Evolutionary conservation across 2,797 vertebrate species (phyloP), one percentile per base, ranked within the genome.

Genomic region (Myotis myotis): DNA sequence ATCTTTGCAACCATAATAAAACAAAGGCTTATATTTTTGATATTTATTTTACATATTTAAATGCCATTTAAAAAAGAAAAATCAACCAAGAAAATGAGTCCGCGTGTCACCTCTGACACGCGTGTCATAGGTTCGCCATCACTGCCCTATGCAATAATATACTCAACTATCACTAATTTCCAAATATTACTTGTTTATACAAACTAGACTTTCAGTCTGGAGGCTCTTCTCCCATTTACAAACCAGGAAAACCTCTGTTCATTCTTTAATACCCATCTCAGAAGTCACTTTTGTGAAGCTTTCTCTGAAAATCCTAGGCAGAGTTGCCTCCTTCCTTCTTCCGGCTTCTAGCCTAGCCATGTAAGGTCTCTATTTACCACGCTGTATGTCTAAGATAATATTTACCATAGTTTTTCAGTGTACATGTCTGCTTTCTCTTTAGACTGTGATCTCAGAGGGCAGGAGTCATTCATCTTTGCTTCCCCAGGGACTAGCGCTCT

Each of bases 381-480:
- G 3, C 0, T 53, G 70, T 75, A 22, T 25, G 86, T 20, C 82
- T 81, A 89, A 88, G 80, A 70, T n/a, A 76, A 62, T 87, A 89
- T 53, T 91, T 83, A 19, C 93, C 53, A 44, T 55, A 41, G 36
- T 72, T 75, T 62, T 74, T n/a, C 38, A 55, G n/a, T 85, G 76
- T 66, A 15, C 66, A 20, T 93, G 62, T 89, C 92, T 93, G 80
- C 87, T 92, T 96, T 53, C 20, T 36, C 87, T 87, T 84, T 84
- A 89, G 81, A 70, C 38, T 68, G 72, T 47, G 72, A 93, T 57
- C 80, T 81, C 83, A 68, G 87, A 71, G 78, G 81, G 53, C 68
- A 78, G 91, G 90, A 87, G 91, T 68, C 60, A 74, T 79, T 87
- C 80, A 78, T 91, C 76, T 89, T 93, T 91, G 72, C 88, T 94